Evolutionary conservation across 1,140 invertebrate genomes (phyloP).

Genomic region (Dendrolimus punctatus): DNA sequence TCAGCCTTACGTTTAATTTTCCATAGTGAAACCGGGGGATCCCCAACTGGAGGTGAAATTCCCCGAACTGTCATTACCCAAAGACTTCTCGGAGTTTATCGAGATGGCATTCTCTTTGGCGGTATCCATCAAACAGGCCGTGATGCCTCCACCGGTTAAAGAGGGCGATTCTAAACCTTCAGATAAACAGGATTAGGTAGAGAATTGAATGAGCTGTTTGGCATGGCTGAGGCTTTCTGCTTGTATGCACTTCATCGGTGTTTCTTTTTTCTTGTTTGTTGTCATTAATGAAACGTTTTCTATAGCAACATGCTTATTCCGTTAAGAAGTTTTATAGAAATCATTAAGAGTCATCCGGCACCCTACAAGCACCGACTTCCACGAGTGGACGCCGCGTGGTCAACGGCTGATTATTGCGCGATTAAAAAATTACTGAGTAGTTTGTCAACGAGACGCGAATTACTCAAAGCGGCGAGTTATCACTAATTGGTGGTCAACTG

Average conservation of each 20-base stretch:
- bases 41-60: constrained; percentile 67
- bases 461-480: no score
- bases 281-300: background rate
- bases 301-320: background rate
- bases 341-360: no score
- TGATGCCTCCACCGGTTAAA: constrained; percentile 62
- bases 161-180: constrained; percentile 36
- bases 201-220: constrained; percentile 12
- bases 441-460: no score
- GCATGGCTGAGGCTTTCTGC: background rate
- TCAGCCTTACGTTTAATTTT: constrained; percentile 1
- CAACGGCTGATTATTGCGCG: no score
- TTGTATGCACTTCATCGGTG: constrained; percentile 14
- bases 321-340: no score
- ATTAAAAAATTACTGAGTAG: no score
- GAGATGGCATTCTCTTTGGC: constrained; percentile 51
- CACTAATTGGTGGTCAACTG: no score
- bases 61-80: constrained; percentile 63
- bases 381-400: no score
- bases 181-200: constrained; percentile 59
- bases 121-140: constrained; percentile 54
- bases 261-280: constrained; percentile 11
- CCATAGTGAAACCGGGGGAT: constrained; percentile 67
- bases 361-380: no score
- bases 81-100: constrained; percentile 61